A percentile compares a stretch with the other conserved stretches of the same genome.
These are phyloP conservation scores for Napeogenes sylphis DNA, from an alignment of 2,888 invertebrate species.

Conservation along the genomic window DNA sequence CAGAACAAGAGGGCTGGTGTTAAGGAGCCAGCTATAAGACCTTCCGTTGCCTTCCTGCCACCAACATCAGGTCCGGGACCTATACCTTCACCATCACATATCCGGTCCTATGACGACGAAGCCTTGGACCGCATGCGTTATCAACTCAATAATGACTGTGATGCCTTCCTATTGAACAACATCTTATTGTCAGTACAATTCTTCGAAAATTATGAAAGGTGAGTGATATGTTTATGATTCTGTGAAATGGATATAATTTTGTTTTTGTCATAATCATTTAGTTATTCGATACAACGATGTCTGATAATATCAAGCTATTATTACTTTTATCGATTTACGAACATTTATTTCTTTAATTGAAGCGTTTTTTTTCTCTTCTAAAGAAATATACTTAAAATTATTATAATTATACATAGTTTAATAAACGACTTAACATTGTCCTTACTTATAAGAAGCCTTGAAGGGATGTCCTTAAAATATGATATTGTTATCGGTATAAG, in stretches of 20 bases:
- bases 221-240: constrained; percentile 40
- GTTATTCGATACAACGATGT: too few relatives aligned
- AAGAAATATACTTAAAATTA: too few relatives aligned
- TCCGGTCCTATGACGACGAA: constrained; percentile 71
- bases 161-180: constrained; percentile 86
- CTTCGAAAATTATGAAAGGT: constrained; percentile 88
- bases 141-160: constrained; percentile 79
- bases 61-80: constrained; percentile 37
- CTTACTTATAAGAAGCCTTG: too few relatives aligned
- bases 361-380: too few relatives aligned
- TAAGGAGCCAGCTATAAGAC: constrained; percentile 46
- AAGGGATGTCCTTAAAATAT: too few relatives aligned
- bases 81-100: constrained; percentile 48
- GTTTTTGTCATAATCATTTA: not conserved
- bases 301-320: too few relatives aligned
- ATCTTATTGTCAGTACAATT: constrained; percentile 86
- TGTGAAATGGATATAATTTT: constrained; percentile 11
- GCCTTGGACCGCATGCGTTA: constrained; percentile 76
- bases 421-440: too few relatives aligned
- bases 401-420: too few relatives aligned
- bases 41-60: constrained; percentile 38
- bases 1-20: constrained; percentile 46
- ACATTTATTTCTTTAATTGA: too few relatives aligned
- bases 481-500: too few relatives aligned
- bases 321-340: too few relatives aligned